phyloP scores from a whole-genome alignment of 2,113 vertebrate genomes.

The Rhineura floridana region DNA sequence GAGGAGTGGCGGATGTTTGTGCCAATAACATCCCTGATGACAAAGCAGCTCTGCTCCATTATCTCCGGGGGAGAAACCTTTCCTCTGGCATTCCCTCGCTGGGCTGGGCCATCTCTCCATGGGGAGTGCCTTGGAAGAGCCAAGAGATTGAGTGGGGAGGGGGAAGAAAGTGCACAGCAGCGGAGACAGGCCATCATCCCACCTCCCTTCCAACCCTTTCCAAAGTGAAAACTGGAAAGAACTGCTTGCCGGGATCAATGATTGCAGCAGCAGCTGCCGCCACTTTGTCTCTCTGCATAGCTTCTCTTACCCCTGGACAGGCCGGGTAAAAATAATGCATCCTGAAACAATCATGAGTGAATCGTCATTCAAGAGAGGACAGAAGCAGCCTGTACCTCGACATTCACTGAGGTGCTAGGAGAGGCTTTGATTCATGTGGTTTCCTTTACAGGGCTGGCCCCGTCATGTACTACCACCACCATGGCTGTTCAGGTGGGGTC shows the following conservation, averaged over 20 bases:
- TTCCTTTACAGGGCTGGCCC: neutral
- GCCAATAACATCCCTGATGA: neutral
- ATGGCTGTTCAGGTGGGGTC: neutral
- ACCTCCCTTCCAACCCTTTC: conserved; percentile 60
- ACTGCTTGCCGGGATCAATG: conserved; percentile 40
- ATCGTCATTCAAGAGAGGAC: neutral
- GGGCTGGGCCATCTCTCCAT: conserved; percentile 39
- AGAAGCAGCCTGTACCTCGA: neutral
- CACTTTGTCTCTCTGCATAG: conserved; percentile 31
- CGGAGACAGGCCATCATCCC: conserved; percentile 51
- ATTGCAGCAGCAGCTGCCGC: conserved; percentile 35
- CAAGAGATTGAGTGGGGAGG: conserved; percentile 54
- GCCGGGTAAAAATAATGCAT: too few species aligned
- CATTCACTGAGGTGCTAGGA: neutral
- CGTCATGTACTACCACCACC: neutral
- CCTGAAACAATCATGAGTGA: neutral
- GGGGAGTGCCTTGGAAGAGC: conserved; percentile 53
- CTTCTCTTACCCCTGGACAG: conserved; percentile 22
- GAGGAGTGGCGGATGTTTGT: neutral
- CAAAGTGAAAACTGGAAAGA: conserved; percentile 46
- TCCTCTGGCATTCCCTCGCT: conserved; percentile 29
- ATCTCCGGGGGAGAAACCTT: conserved; percentile 66
- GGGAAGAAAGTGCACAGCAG: conserved; percentile 34
- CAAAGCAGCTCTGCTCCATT: conserved; percentile 51
- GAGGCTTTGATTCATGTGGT: neutral